Conservation (phyloP, 2,113 vertebrate genomes). For the Atractosteus spatula region DNA sequence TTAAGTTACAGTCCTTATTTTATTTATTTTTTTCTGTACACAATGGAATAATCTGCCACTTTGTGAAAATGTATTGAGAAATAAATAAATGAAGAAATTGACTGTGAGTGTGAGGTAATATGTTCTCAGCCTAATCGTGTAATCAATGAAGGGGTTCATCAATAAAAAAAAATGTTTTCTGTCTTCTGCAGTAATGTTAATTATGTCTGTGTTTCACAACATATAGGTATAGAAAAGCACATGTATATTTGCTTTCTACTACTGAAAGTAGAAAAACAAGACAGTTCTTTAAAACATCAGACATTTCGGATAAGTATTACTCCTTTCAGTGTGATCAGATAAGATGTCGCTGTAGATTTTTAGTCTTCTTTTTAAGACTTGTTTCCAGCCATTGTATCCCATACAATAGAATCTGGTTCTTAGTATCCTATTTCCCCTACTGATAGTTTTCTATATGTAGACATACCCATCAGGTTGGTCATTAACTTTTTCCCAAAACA, state of each 20-base stretch:
- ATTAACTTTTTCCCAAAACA: neutral
- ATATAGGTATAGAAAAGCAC: neutral
- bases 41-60: too few relatives aligned
- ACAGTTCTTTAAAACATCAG: conserved; percentile 38
- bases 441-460: conserved; percentile 9
- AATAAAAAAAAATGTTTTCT: too few relatives aligned
- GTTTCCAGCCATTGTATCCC: conserved; percentile 6
- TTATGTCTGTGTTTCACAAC: neutral
- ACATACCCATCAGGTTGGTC: conserved; percentile 7
- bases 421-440: conserved; percentile 21
- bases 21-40: too few relatives aligned
- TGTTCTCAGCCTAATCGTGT: too few relatives aligned
- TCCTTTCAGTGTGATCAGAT: conserved; percentile 42
- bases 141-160: too few relatives aligned
- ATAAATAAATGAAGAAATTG: too few relatives aligned
- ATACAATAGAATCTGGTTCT: neutral
- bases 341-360: conserved; percentile 30
- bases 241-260: neutral
- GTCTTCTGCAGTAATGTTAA: neutral
- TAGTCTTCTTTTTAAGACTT: conserved; percentile 23
- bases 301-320: conserved; percentile 41
- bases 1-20: too few relatives aligned
- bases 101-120: too few relatives aligned
- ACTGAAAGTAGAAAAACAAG: conserved; percentile 1
- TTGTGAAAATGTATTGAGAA: too few relatives aligned